These are phyloP conservation scores for Apotomis betuletana DNA, from an alignment of 2,888 invertebrate genomes.

Conservation along the genomic window DNA sequence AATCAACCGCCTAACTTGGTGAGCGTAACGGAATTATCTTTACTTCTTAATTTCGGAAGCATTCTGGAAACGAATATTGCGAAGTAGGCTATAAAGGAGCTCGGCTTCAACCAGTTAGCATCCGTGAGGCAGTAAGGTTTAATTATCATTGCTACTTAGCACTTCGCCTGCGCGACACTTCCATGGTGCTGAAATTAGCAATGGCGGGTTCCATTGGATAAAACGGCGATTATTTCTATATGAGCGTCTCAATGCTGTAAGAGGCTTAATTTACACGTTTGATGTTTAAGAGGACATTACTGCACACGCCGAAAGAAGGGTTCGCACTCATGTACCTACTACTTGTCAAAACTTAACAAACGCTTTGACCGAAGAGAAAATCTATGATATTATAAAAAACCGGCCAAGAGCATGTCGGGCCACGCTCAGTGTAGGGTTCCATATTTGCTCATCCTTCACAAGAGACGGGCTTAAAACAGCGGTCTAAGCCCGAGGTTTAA, in stretches of 20 bases:
- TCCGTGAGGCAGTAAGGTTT: slow-evolving; percentile 72
- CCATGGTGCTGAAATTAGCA: slow-evolving; percentile 45
- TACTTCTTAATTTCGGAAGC: slow-evolving; percentile 71
- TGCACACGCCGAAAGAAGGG: too few relatives aligned
- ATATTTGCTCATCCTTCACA: too few relatives aligned
- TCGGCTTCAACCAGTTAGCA: slow-evolving; percentile 72
- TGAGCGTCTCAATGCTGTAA: neutral
- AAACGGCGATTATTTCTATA: slow-evolving; percentile 30
- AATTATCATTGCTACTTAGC: slow-evolving; percentile 76
- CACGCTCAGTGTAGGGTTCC: too few relatives aligned
- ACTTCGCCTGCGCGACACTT: slow-evolving; percentile 54
- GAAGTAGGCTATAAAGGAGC: slow-evolving; percentile 75
- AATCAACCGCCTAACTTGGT: slow-evolving; percentile 53
- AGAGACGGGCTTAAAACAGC: too few relatives aligned
- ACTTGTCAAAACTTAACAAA: too few relatives aligned
- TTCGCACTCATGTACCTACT: too few relatives aligned
- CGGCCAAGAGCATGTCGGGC: too few relatives aligned
- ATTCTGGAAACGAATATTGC: slow-evolving; percentile 71
- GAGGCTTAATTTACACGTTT: too few relatives aligned
- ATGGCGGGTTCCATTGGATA: slow-evolving; percentile 20
- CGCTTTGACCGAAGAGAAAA: too few relatives aligned
- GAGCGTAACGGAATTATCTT: slow-evolving; percentile 61
- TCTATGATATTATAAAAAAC: too few relatives aligned
- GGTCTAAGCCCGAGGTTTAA: too few relatives aligned
- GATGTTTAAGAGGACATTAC: too few relatives aligned